Conservation (phyloP, 2,888 invertebrate species). For the Zaprionus bogoriensis region DNA sequence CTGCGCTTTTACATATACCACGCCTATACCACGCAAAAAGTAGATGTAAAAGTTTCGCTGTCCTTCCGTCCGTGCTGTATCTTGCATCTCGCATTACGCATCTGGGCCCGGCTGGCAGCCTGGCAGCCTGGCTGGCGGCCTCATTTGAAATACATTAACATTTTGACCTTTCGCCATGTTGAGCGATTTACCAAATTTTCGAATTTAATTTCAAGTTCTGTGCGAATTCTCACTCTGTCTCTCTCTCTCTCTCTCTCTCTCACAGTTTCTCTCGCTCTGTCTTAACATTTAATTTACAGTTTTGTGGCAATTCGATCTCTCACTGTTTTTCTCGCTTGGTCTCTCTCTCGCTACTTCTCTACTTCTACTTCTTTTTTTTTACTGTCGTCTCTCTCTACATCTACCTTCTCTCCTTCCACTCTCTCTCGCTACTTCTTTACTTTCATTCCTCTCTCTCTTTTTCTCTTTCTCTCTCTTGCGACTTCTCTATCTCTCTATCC, state of each 20-base stretch:
- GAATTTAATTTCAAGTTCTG: conserved; percentile 65
- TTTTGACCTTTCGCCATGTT: conserved; percentile 64
- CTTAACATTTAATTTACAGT: no score
- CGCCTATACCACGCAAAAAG: no score
- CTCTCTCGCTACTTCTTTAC: neutral
- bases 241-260: neutral
- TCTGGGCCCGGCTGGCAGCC: no score
- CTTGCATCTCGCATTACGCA: conserved; percentile 46
- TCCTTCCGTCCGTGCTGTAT: conserved; percentile 35
- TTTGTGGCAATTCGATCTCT: no score
- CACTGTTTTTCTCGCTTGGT: conserved; percentile 43
- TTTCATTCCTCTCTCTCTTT: conserved; percentile 24
- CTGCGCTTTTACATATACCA: no score
- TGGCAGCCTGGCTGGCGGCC: conserved; percentile 28
- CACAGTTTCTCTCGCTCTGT: no score
- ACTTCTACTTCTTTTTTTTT: no score
- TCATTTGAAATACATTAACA: conserved; percentile 77
- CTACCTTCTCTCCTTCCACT: no score
- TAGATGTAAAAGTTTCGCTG: conserved; percentile 20
- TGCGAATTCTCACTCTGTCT: conserved; percentile 41
- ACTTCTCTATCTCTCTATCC: neutral
- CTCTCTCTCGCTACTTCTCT: neutral
- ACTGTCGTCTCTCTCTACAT: neutral
- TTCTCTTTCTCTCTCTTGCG: neutral
- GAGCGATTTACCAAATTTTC: conserved; percentile 41